These are phyloP conservation scores for Campoplex capitator DNA, from an alignment of 2,888 invertebrate species.

Conservation along the genomic window DNA sequence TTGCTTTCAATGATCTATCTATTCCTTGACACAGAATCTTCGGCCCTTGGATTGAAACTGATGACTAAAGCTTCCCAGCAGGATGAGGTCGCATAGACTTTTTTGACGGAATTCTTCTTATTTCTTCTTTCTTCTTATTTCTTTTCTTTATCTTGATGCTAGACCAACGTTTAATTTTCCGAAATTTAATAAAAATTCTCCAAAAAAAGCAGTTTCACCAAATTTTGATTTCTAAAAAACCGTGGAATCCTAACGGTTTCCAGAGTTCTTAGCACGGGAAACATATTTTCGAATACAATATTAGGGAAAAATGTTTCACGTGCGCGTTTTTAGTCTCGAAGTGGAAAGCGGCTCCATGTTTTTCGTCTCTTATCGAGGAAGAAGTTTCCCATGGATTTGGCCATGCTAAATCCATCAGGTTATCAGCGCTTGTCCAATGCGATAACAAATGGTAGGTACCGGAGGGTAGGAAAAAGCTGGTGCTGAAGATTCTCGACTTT, in stretches of 20 bases:
- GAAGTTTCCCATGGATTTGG: slow-evolving; percentile 21
- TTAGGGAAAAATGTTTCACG: not conserved
- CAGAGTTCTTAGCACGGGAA: not conserved
- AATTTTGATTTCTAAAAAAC: slow-evolving; percentile 17
- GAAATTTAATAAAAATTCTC: not conserved
- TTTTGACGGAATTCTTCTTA: too few relatives aligned
- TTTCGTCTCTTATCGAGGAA: not conserved
- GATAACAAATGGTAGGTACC: slow-evolving; percentile 57
- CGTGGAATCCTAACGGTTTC: not conserved
- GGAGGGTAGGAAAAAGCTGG: slow-evolving; percentile 33
- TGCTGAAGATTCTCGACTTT: slow-evolving; percentile 45
- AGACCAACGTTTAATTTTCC: too few relatives aligned
- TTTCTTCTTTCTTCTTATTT: too few relatives aligned
- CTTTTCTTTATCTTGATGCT: too few relatives aligned
- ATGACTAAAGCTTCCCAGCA: slow-evolving; percentile 50
- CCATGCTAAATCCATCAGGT: slow-evolving; percentile 34
- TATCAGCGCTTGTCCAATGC: slow-evolving; percentile 54
- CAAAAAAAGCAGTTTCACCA: slow-evolving; percentile 4
- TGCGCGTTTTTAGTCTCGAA: not conserved
- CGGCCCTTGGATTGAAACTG: slow-evolving; percentile 46
- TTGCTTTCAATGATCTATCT: not conserved
- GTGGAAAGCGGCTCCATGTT: not conserved
- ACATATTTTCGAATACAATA: not conserved
- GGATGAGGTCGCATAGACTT: slow-evolving; percentile 30
- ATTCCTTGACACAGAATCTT: slow-evolving; percentile 34